phyloP scores from a whole-genome alignment of 2,888 invertebrate genomes.

The Rhyacophila evoluta region DNA sequence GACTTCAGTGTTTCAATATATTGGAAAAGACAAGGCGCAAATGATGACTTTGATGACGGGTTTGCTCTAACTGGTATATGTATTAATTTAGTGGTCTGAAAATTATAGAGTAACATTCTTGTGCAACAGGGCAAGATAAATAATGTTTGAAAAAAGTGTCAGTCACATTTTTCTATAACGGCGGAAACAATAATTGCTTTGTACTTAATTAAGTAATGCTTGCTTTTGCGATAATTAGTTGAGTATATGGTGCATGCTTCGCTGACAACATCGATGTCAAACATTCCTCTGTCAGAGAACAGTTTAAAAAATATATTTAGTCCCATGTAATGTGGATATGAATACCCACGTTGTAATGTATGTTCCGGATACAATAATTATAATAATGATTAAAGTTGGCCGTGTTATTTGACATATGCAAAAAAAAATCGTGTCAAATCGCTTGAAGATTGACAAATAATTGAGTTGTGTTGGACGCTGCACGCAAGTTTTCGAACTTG shows the following conservation, averaged over 20 bases:
- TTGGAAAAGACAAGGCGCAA: no score
- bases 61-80: no score
- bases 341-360: neutral
- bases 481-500: neutral
- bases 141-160: neutral
- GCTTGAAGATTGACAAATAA: slow-evolving; percentile 7
- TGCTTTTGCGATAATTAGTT: neutral
- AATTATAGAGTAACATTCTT: no score
- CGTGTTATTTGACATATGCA: neutral
- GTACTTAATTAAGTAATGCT: neutral
- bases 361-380: slow-evolving; percentile 9
- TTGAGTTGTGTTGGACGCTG: neutral
- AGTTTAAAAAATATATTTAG: neutral
- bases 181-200: neutral
- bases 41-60: no score
- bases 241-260: neutral
- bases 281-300: neutral
- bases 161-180: neutral
- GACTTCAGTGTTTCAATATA: no score
- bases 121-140: no score
- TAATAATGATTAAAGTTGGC: neutral
- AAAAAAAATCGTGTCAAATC: neutral
- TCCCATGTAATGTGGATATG: no score
- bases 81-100: no score
- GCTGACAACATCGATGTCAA: neutral